These are phyloP conservation scores for Watsonalla cultraria DNA, from an alignment of 2,888 invertebrate species.

Conservation along the genomic window DNA sequence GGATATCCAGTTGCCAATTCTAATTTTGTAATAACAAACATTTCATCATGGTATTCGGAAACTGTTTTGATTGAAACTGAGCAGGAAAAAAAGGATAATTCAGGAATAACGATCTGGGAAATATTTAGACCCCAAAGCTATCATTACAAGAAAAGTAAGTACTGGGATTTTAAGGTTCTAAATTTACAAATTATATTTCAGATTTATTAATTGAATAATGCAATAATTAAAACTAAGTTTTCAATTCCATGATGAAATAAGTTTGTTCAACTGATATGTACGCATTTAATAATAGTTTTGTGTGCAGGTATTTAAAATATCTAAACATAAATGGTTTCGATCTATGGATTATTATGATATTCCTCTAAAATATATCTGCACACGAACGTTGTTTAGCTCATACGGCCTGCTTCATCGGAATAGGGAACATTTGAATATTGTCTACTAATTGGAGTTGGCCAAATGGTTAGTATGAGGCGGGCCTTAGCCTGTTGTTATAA, in stretches of 20 bases:
- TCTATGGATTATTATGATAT: background rate
- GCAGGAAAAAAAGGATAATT: background rate
- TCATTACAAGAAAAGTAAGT: too few species aligned
- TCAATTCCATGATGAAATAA: background rate
- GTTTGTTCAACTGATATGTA: constrained; percentile 5
- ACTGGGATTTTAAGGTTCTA: too few species aligned
- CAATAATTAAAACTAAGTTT: background rate
- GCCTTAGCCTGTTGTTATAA: constrained; percentile 52
- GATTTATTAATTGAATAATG: too few species aligned
- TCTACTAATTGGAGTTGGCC: background rate
- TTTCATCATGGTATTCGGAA: background rate
- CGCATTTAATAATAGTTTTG: constrained; percentile 42
- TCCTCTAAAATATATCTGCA: constrained; percentile 35
- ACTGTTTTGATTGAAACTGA: background rate
- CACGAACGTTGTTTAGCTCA: constrained; percentile 52
- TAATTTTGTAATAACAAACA: background rate
- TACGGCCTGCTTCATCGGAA: constrained; percentile 3
- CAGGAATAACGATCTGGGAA: background rate
- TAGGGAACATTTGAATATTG: background rate
- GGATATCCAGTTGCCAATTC: constrained; percentile 16
- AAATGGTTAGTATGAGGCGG: background rate
- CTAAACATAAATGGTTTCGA: constrained; percentile 3
- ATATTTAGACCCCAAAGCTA: too few species aligned
- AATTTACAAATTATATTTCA: too few species aligned
- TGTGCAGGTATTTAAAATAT: constrained; percentile 43